Conservation (phyloP, 2,113 vertebrate species). For the Hemiscyllium ocellatum region DNA sequence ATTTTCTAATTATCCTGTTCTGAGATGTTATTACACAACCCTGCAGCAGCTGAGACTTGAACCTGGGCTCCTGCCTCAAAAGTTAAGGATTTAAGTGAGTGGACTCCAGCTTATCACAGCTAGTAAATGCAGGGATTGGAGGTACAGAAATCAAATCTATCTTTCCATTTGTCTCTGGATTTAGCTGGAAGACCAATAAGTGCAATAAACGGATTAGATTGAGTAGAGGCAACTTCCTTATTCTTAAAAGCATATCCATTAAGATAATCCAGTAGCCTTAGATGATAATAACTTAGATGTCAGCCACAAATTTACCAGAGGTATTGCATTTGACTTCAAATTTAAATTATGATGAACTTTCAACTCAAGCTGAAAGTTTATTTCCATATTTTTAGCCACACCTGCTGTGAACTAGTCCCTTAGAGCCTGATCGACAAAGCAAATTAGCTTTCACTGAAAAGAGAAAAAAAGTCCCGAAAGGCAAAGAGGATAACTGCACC, state of each 20-base stretch:
- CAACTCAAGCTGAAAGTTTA: not conserved
- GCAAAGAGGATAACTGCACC: not conserved
- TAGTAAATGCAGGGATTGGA: not conserved
- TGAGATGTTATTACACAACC: too few relatives aligned
- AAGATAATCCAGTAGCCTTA: not conserved
- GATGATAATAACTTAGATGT: not conserved
- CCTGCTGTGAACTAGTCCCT: not conserved
- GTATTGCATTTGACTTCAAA: not conserved
- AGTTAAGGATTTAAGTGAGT: not conserved
- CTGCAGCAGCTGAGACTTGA: too few relatives aligned
- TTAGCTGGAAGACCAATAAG: not conserved
- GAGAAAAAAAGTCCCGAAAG: not conserved
- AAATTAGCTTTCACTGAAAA: not conserved
- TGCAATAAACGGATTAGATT: not conserved
- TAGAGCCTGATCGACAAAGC: not conserved
- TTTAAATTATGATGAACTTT: not conserved
- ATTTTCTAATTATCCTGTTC: too few relatives aligned
- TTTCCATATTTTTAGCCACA: not conserved
- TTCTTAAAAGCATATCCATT: not conserved
- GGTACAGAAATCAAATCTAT: not conserved
- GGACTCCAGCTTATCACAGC: not conserved
- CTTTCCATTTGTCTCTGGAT: not conserved
- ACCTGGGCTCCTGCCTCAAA: too few relatives aligned
- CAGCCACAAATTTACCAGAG: not conserved
- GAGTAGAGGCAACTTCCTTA: not conserved